Evolutionary conservation across 2,888 invertebrate species (phyloP).

Genomic region (Athrips mouffetella): DNA sequence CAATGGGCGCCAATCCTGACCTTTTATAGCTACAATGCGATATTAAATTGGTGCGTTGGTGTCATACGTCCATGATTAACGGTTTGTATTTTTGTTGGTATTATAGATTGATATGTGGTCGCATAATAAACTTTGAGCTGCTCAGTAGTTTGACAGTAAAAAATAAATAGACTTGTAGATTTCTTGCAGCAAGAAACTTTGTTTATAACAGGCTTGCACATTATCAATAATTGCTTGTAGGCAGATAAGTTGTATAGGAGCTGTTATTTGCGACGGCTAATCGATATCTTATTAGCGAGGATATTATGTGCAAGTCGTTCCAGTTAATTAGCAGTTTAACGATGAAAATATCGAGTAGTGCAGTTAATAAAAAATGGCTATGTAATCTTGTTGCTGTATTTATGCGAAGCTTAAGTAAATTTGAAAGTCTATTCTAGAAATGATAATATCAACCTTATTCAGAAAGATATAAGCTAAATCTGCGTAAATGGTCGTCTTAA

Average conservation of each 20-base stretch:
- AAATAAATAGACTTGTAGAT: constrained; percentile 3
- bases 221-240: constrained; percentile 4
- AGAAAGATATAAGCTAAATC: no score
- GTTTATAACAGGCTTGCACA: neutral
- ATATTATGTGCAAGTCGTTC: neutral
- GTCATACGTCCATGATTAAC: constrained; percentile 14
- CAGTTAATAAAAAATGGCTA: neutral
- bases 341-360: neutral
- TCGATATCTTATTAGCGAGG: neutral
- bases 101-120: constrained; percentile 4
- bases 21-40: constrained; percentile 20
- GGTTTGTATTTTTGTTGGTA: constrained; percentile 7
- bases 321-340: neutral
- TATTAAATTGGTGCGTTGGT: constrained; percentile 8
- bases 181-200: constrained; percentile 3
- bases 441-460: no score
- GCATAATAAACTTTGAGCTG: neutral
- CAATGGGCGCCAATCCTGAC: constrained; percentile 26
- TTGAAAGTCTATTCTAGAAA: no score
- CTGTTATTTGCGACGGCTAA: neutral
- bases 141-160: neutral
- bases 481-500: no score
- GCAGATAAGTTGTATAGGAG: constrained; percentile 2
- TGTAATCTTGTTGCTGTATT: neutral
- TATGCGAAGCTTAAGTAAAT: no score